Evolutionary conservation across 2,113 vertebrate species (phyloP).

Genomic region (Pachycephala philippinensis): DNA sequence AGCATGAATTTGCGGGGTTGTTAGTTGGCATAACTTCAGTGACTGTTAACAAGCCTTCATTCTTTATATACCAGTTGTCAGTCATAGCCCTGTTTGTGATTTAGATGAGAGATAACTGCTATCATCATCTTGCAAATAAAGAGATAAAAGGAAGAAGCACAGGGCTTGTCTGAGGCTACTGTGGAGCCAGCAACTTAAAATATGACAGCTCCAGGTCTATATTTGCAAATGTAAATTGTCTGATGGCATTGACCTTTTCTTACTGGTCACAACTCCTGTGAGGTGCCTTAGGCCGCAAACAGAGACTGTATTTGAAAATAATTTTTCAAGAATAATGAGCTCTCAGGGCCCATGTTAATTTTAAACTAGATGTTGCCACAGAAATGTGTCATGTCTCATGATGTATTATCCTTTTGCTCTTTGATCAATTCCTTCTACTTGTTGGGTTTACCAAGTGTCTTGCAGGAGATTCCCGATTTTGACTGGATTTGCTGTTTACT

Average conservation of each 20-base stretch:
- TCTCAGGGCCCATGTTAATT: background rate
- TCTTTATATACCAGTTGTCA: constrained; percentile 4
- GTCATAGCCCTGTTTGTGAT: background rate
- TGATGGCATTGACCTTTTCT: background rate
- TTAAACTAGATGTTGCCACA: background rate
- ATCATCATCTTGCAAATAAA: background rate
- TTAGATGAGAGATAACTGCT: background rate
- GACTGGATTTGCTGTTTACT: background rate
- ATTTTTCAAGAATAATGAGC: background rate
- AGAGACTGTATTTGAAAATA: background rate
- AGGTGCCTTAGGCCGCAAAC: background rate
- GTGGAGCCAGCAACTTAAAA: background rate
- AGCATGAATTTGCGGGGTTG: background rate
- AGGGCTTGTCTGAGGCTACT: background rate
- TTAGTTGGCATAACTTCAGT: constrained; percentile 8
- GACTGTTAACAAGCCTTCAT: constrained; percentile 4
- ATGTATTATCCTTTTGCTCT: background rate
- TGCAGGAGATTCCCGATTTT: background rate
- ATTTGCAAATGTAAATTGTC: background rate
- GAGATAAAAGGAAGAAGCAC: background rate
- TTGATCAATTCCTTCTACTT: background rate
- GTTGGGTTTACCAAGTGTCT: background rate
- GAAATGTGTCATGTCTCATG: rapidly evolving
- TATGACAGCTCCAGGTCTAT: background rate
- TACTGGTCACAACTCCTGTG: background rate